A percentile compares a stretch with the other conserved stretches of the same genome.
phyloP scores from a whole-genome alignment of 37 sponge, comb jelly and placozoan genomes.

The Mnemiopsis leidyi region DNA sequence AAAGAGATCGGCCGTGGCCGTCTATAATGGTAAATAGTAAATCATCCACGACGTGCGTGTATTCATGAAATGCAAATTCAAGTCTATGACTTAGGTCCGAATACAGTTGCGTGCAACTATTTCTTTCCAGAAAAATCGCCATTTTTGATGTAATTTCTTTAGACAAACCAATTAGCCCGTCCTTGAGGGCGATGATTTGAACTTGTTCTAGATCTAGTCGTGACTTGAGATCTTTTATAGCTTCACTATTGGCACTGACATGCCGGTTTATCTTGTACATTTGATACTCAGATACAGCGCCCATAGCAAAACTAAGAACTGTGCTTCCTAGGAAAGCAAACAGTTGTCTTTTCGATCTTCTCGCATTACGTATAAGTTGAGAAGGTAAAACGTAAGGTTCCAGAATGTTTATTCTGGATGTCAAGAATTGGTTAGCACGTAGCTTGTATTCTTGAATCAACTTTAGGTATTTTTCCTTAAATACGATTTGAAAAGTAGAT shows the following conservation, averaged over 20 bases:
- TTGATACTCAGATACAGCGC: conserved; percentile 16
- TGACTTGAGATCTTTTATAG: not conserved
- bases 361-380: not conserved
- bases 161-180: not conserved
- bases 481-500: too few species aligned
- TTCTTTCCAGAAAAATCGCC: not conserved
- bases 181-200: not conserved
- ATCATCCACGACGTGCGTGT: not conserved
- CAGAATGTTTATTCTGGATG: not conserved
- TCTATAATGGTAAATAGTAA: not conserved
- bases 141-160: not conserved
- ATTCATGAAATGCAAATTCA: not conserved
- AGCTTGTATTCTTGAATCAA: not conserved
- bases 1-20: not conserved
- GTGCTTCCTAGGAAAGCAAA: not conserved
- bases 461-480: too few species aligned
- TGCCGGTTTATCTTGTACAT: too few species aligned
- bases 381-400: not conserved
- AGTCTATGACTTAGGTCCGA: not conserved
- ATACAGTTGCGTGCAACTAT: not conserved
- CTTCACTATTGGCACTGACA: too few species aligned
- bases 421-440: not conserved
- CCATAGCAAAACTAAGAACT: not conserved
- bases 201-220: not conserved
- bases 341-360: not conserved